phyloP scores from a whole-genome alignment of 2,888 invertebrate genomes.

The Eretmocerus hayati region DNA sequence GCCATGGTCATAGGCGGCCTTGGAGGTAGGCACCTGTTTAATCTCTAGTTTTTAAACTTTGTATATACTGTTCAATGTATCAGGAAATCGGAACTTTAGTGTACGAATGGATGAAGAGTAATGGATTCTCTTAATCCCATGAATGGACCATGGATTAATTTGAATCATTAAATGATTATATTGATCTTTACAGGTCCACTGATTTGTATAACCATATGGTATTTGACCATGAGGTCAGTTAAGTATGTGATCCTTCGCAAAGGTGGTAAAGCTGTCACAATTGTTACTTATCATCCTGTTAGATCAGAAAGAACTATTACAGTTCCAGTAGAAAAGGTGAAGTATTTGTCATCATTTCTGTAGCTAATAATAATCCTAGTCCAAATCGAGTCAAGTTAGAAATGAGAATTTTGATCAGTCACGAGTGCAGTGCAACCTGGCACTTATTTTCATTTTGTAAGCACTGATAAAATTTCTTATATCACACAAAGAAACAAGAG shows the following conservation, averaged over 20 bases:
- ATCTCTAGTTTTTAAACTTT: neutral
- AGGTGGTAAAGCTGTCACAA: conserved; percentile 19
- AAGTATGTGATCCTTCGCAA: conserved; percentile 23
- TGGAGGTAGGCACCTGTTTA: conserved; percentile 9
- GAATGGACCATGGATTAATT: too few relatives aligned
- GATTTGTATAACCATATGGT: conserved; percentile 7
- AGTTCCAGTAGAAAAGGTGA: conserved; percentile 25
- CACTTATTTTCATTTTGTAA: too few relatives aligned
- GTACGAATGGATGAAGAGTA: too few relatives aligned
- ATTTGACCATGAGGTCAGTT: conserved; percentile 11
- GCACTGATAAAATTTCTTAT: too few relatives aligned
- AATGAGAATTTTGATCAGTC: too few relatives aligned
- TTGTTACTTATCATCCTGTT: conserved; percentile 22
- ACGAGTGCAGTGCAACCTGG: too few relatives aligned
- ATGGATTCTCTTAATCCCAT: too few relatives aligned
- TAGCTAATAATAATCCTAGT: neutral
- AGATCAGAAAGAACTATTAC: conserved; percentile 7
- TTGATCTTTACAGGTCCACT: conserved; percentile 15
- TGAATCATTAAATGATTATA: too few relatives aligned
- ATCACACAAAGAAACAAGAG: too few relatives aligned
- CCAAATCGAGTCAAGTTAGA: too few relatives aligned
- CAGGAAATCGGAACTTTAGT: too few relatives aligned
- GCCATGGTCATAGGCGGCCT: conserved; percentile 3
- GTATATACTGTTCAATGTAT: too few relatives aligned
- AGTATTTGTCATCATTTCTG: neutral